These are phyloP conservation scores for Xiphophorus couchianus DNA, from an alignment of 2,113 vertebrate genomes.

Conservation along the genomic window DNA sequence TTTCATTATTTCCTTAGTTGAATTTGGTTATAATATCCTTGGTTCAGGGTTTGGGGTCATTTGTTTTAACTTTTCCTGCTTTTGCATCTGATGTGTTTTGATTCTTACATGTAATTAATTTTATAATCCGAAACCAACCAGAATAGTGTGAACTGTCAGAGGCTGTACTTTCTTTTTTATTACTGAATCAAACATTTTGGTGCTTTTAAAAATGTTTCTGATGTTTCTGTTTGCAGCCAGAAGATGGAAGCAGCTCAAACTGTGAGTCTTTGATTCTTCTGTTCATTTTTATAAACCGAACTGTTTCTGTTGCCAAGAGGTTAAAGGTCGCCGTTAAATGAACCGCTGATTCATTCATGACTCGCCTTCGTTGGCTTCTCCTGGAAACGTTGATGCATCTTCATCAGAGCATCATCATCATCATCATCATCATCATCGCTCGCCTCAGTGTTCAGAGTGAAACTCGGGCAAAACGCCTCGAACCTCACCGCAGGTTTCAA, in stretches of 20 bases:
- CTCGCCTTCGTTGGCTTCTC: neutral
- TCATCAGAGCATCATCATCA: neutral
- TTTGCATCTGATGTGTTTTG: too few species aligned
- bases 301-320: neutral
- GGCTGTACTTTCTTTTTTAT: neutral
- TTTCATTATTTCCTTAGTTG: too few species aligned
- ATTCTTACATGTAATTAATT: too few species aligned
- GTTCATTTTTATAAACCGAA: neutral
- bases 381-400: neutral
- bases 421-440: neutral
- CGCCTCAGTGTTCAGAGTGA: constrained; percentile 2
- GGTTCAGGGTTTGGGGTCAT: too few species aligned
- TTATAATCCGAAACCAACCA: too few species aligned
- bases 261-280: neutral
- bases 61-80: too few species aligned
- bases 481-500: constrained; percentile 2
- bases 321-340: neutral
- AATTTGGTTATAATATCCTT: too few species aligned
- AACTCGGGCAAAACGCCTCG: neutral
- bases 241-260: constrained; percentile 6
- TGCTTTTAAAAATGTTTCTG: neutral
- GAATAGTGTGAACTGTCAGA: neutral
- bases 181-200: neutral
- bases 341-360: neutral
- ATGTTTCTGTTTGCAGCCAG: constrained; percentile 11